Evolutionary conservation across 2,113 vertebrate genomes (phyloP).

Genomic region (Leptosomus discolor): DNA sequence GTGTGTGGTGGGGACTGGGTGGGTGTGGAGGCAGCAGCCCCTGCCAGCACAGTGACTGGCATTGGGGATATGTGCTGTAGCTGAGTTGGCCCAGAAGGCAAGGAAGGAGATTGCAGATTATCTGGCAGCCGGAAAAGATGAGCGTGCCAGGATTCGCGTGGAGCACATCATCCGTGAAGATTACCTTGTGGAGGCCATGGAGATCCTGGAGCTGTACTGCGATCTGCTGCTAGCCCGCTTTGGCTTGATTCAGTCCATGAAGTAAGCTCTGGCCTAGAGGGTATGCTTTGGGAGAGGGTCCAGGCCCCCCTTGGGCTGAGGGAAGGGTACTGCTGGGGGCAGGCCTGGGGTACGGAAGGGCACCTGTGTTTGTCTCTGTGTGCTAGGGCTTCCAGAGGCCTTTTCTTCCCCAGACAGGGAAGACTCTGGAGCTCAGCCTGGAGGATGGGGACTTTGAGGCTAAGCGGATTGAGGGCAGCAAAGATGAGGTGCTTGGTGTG

Average conservation of each 20-base stretch:
- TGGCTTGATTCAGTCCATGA: constrained; percentile 97
- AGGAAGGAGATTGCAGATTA: constrained; percentile 98
- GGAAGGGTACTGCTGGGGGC: neutral
- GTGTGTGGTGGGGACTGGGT: neutral
- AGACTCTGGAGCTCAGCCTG: neutral
- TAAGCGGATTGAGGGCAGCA: neutral
- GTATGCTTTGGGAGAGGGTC: neutral
- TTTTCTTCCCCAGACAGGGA: neutral
- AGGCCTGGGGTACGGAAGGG: neutral
- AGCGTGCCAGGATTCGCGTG: constrained; percentile 93
- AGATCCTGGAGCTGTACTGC: constrained; percentile 97
- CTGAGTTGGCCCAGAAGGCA: constrained; percentile 94
- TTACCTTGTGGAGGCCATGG: constrained; percentile 98
- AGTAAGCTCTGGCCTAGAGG: constrained; percentile 74
- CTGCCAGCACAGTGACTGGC: neutral
- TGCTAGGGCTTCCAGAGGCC: neutral
- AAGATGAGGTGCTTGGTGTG: neutral
- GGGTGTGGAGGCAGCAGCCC: neutral
- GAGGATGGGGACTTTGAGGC: neutral
- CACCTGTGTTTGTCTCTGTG: neutral
- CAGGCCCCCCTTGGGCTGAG: neutral
- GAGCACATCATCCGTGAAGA: constrained; percentile 99
- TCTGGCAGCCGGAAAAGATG: constrained; percentile 92
- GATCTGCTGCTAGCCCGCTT: constrained; percentile 92
- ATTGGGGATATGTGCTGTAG: constrained; percentile 68